Base-by-base conservation (phyloP, 2,113 vertebrate genomes). In the Gnathonemus longibarbis region DNA sequence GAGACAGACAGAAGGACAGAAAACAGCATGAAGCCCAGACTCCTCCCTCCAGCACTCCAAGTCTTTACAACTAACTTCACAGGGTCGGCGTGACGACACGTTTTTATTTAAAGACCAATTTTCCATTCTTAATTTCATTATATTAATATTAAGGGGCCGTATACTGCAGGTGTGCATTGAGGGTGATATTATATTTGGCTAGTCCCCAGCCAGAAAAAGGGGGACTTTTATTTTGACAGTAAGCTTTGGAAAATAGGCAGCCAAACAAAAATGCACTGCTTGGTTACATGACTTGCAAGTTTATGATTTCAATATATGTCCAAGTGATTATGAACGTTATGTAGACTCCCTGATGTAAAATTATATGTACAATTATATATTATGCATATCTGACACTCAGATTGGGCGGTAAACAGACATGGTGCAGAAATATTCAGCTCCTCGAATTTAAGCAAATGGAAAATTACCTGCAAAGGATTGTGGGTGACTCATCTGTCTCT, bases 31-130 rank as follows among this genome's bases (percentile, higher is more conserved):
- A n/a, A 5, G 39, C 24, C 9, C 53, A n/a, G 17, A 24, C 45
- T 94, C 95, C 95, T 95, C 96, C 96, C 95, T 96, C 96, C 96
- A 96, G 94, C 95, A 95, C 88, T 74, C 95, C 95, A 95, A 95
- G 94, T 94, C 94, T 94, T 48, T 84, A 42, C 83, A 48, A 80
- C 95, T 95, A 95, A 89, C 94, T 93, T 49, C 70, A 93, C 95
- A 94, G 94, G 93, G 91, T 93, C 88, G 91, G 92, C 83, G 90
- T 94, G 94, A 91, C 94, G 95, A 94, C 95, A 93, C 93, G 94
- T 9, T 94, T 95, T 93, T 92, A 93, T 94, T 88, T 39, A 80
- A 80, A 80, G 11, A 19, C 31, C 74, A 42, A 15, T 13, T 42
- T 90, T 45, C 13, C 39, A 46, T 84, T 89, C 9, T 74, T 83